These are phyloP conservation scores for Caprella mutica DNA, from an alignment of 2,888 invertebrate species.

Conservation along the genomic window DNA sequence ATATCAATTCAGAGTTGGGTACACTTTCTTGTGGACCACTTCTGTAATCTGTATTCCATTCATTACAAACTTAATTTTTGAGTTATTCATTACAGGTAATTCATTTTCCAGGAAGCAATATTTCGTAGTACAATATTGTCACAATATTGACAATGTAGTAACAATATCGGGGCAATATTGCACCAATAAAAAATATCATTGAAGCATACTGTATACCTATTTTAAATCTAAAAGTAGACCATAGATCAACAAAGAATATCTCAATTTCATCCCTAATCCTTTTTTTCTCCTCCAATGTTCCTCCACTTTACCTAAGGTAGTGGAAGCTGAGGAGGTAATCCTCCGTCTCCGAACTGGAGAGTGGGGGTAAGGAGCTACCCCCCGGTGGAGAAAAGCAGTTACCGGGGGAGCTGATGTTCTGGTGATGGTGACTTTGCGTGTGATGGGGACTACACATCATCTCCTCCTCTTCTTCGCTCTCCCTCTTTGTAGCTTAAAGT, in stretches of 20 bases:
- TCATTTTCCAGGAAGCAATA: too few relatives aligned
- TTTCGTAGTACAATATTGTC: neutral
- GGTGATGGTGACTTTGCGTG: too few relatives aligned
- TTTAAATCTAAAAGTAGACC: neutral
- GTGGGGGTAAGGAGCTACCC: conserved; percentile 17
- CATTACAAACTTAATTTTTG: too few relatives aligned
- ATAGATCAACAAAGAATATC: conserved; percentile 2
- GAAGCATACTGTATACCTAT: neutral
- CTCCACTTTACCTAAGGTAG: neutral
- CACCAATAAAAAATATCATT: neutral
- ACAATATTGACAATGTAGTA: neutral
- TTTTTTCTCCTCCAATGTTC: too few relatives aligned
- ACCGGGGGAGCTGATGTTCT: too few relatives aligned
- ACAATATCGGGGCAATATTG: neutral
- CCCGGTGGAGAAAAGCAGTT: conserved; percentile 16
- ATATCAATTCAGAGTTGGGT: neutral
- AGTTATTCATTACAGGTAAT: too few relatives aligned
- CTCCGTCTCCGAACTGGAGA: conserved; percentile 4
- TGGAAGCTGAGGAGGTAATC: conserved; percentile 10
- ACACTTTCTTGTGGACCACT: neutral
- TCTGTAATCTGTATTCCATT: neutral
- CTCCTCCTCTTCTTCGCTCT: too few relatives aligned
- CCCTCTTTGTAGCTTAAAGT: too few relatives aligned
- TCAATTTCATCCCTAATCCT: too few relatives aligned
- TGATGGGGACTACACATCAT: too few relatives aligned